These are phyloP conservation scores for Callyntrura guangdongensis DNA, from an alignment of 2,888 invertebrate genomes.

Conservation along the genomic window DNA sequence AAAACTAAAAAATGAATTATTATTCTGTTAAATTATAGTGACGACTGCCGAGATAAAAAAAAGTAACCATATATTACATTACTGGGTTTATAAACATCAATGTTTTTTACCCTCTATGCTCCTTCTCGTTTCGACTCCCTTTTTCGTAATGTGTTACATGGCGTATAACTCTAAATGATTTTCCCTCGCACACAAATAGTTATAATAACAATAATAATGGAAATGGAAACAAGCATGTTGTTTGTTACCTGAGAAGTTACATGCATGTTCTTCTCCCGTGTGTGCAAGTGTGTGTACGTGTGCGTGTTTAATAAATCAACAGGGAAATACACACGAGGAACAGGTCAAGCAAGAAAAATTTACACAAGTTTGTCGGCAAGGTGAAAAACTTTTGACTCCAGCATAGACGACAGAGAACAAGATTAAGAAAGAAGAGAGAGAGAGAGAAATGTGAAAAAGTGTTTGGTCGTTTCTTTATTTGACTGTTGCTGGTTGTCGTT, in stretches of 20 bases:
- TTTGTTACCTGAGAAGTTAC: slow-evolving; percentile 58
- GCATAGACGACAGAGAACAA: neutral
- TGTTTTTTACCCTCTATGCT: too few relatives aligned
- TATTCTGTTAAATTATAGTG: slow-evolving; percentile 48
- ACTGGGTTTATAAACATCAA: neutral
- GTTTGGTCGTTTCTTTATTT: neutral
- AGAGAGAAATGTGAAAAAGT: neutral
- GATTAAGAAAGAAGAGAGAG: neutral
- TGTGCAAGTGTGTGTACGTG: neutral
- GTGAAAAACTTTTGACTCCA: neutral
- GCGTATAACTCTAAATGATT: slow-evolving; percentile 46
- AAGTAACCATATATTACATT: neutral
- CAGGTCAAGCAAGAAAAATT: slow-evolving; percentile 22
- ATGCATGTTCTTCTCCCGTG: neutral
- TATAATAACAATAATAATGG: slow-evolving; percentile 49
- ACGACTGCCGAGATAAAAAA: slow-evolving; percentile 1
- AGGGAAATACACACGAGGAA: slow-evolving; percentile 19
- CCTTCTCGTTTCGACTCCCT: neutral
- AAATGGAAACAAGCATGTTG: slow-evolving; percentile 46
- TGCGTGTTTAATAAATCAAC: slow-evolving; percentile 62
- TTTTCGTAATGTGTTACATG: slow-evolving; percentile 26
- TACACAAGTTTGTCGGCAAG: slow-evolving; percentile 16
- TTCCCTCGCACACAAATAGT: slow-evolving; percentile 47
- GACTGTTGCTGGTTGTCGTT: neutral
- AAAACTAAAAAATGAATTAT: slow-evolving; percentile 34